phyloP scores from a whole-genome alignment of 2,113 vertebrate genomes.

The Aepyceros melampus region DNA sequence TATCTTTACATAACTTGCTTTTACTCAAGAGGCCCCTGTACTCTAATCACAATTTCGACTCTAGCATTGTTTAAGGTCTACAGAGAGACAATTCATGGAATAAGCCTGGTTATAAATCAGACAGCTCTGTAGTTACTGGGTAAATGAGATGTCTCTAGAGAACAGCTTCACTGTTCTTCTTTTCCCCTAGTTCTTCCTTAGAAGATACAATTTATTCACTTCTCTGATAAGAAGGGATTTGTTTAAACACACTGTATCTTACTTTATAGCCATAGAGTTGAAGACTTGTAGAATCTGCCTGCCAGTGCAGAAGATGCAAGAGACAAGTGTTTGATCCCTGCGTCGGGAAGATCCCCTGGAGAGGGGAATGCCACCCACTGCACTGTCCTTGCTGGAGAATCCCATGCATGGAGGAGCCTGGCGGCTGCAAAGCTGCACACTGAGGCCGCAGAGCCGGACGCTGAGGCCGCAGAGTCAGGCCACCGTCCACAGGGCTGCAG shows the following conservation, averaged over 20 bases:
- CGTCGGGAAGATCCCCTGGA: neutral
- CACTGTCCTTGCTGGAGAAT: neutral
- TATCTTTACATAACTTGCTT: slow-evolving; percentile 27
- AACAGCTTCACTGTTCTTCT: slow-evolving; percentile 50
- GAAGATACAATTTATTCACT: slow-evolving; percentile 59
- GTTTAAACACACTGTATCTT: slow-evolving; percentile 46
- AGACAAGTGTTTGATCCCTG: neutral
- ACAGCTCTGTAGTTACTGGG: slow-evolving; percentile 60
- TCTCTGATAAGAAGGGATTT: slow-evolving; percentile 7
- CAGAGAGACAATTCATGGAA: slow-evolving; percentile 56
- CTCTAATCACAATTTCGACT: neutral
- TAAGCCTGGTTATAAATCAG: slow-evolving; percentile 46
- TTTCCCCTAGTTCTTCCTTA: slow-evolving; percentile 47
- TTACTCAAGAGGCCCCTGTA: neutral
- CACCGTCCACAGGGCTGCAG: fast-evolving
- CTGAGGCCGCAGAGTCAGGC: too few relatives aligned
- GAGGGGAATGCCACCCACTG: neutral
- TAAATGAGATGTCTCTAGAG: slow-evolving; percentile 62
- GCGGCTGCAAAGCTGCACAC: neutral
- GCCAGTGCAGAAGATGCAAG: neutral
- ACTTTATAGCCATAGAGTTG: neutral
- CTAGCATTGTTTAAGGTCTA: slow-evolving; percentile 4
- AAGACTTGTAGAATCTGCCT: neutral
- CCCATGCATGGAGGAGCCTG: neutral
- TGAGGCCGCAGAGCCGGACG: fast-evolving